Evolutionary conservation across 2,888 invertebrate genomes (phyloP).

Genomic region (Drosophila nr. perissopoda): DNA sequence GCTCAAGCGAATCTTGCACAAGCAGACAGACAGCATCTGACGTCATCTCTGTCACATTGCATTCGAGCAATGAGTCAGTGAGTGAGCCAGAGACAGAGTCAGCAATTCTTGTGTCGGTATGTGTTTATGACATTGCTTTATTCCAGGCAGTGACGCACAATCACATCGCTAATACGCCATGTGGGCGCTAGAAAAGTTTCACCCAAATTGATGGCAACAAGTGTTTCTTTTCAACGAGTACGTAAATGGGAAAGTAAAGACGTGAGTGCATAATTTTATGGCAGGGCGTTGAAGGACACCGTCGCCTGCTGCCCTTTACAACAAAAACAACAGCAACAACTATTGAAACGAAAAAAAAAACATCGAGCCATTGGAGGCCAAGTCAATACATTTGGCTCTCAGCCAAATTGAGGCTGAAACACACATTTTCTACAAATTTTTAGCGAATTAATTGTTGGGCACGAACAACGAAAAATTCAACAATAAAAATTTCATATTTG

Average conservation of each 20-base stretch:
- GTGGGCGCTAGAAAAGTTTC: constrained; percentile 34
- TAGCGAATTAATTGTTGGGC: constrained; percentile 56
- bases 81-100: not conserved
- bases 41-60: constrained; percentile 40
- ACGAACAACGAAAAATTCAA: constrained; percentile 20
- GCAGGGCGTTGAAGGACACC: constrained; percentile 50
- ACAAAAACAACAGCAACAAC: constrained; percentile 21
- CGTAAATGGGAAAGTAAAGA: constrained; percentile 22
- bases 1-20: constrained; percentile 12
- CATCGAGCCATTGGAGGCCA: constrained; percentile 68
- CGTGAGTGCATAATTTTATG: constrained; percentile 34
- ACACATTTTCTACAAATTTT: constrained; percentile 48
- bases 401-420: constrained; percentile 61
- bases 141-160: constrained; percentile 58
- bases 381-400: constrained; percentile 71
- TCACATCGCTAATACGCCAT: constrained; percentile 56
- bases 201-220: constrained; percentile 41
- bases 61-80: constrained; percentile 42
- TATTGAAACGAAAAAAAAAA: constrained; percentile 44
- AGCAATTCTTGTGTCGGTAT: not conserved
- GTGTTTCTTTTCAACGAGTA: constrained; percentile 40
- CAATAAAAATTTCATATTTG: constrained; percentile 11
- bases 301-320: constrained; percentile 61
- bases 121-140: constrained; percentile 8
- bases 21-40: constrained; percentile 45